Evolutionary conservation across 1,140 invertebrate species (phyloP).

Genomic region (Drosophila lacertosa): DNA sequence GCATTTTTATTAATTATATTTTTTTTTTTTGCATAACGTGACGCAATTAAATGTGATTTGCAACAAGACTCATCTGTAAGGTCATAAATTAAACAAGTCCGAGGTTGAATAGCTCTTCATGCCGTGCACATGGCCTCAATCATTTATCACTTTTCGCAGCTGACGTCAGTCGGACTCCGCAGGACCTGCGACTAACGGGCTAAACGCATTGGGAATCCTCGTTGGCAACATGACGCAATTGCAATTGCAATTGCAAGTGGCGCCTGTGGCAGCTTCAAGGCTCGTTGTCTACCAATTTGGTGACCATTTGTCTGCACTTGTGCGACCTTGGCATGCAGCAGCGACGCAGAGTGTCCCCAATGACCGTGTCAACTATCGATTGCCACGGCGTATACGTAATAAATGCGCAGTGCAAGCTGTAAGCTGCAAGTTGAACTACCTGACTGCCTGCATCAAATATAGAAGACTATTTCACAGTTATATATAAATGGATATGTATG

Average conservation of each 20-base stretch:
- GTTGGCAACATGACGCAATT: constrained; percentile 49
- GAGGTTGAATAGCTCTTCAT: constrained; percentile 9
- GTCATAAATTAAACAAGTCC: constrained; percentile 37
- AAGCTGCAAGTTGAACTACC: constrained; percentile 1
- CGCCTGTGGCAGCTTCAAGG: constrained; percentile 52
- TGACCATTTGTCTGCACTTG: constrained; percentile 44
- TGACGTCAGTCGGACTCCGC: constrained; percentile 56
- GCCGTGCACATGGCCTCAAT: constrained; percentile 44
- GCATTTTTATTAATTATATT: constrained; percentile 8
- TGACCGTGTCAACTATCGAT: constrained; percentile 65
- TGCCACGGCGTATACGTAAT: constrained; percentile 60
- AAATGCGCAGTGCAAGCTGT: constrained; percentile 21
- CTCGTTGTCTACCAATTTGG: constrained; percentile 51
- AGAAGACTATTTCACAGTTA: too few species aligned
- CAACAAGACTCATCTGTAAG: constrained; percentile 38
- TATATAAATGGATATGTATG: too few species aligned
- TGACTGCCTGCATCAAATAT: neutral
- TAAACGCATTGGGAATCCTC: constrained; percentile 30
- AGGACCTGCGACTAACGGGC: too few species aligned
- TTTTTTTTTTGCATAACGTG: constrained; percentile 49
- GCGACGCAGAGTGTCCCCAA: constrained; percentile 9
- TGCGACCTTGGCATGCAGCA: constrained; percentile 55
- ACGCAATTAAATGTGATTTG: constrained; percentile 60
- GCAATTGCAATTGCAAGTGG: constrained; percentile 33
- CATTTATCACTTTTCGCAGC: constrained; percentile 51